Percentiles rank a stretch among this genome's conserved stretches.
These are phyloP conservation scores for Oscheius sp. DNA, from an alignment of 2,888 invertebrate species.

Conservation along the genomic window DNA sequence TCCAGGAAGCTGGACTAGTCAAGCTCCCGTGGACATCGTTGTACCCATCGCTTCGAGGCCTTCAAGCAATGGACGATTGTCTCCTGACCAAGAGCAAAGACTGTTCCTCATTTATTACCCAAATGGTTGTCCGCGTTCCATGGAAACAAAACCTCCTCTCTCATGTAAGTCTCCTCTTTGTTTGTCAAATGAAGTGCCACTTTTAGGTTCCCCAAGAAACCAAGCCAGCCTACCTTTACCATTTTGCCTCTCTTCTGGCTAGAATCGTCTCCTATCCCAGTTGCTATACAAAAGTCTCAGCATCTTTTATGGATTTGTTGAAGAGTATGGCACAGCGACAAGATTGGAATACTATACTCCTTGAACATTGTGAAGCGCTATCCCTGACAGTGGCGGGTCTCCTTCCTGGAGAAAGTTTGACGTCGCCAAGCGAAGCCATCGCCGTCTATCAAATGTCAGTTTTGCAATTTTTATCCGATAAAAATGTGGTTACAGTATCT, in stretches of 20 bases:
- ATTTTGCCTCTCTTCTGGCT: slow-evolving; percentile 55
- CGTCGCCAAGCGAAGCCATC: slow-evolving; percentile 46
- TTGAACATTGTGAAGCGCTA: slow-evolving; percentile 53
- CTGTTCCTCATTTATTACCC: slow-evolving; percentile 61
- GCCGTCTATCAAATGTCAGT: slow-evolving; percentile 45
- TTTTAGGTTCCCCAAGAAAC: slow-evolving; percentile 58
- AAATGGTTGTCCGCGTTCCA: slow-evolving; percentile 65
- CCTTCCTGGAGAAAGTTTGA: slow-evolving; percentile 48
- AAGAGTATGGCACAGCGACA: slow-evolving; percentile 50
- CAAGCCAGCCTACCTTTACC: slow-evolving; percentile 59
- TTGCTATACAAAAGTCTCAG: slow-evolving; percentile 36
- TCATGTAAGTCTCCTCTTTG: slow-evolving; percentile 43
- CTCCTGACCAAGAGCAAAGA: slow-evolving; percentile 54
- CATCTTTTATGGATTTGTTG: slow-evolving; percentile 63
- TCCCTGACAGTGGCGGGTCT: slow-evolving; percentile 39
- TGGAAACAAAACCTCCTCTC: slow-evolving; percentile 52
- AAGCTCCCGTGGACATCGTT: slow-evolving; percentile 52
- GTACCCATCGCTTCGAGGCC: slow-evolving; percentile 53
- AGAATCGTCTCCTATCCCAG: slow-evolving; percentile 44
- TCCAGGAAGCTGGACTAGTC: slow-evolving; percentile 40
- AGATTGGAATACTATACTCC: slow-evolving; percentile 59
- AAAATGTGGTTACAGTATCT: slow-evolving; percentile 53
- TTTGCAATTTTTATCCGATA: not conserved
- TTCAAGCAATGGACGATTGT: slow-evolving; percentile 51
- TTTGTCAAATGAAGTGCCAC: too few relatives aligned